Evolutionary conservation across 2,113 vertebrate genomes (phyloP).

Genomic region (Tylochromis polylepis): DNA sequence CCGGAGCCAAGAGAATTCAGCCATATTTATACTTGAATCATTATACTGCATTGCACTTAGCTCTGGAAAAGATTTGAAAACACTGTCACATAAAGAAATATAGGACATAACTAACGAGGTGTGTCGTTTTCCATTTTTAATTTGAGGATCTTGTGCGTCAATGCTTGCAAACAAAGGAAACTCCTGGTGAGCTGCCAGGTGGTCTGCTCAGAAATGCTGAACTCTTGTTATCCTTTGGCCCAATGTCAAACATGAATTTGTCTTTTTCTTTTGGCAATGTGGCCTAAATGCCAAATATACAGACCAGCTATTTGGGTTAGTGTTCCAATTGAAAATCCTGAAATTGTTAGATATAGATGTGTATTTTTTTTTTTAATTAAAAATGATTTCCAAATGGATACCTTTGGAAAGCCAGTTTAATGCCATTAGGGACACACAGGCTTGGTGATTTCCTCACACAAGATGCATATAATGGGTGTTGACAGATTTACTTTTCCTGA

Average conservation of each 20-base stretch:
- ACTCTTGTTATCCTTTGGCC: background rate
- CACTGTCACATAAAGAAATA: background rate
- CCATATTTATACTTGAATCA: background rate
- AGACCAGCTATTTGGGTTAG: background rate
- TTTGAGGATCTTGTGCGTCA: constrained; percentile 43
- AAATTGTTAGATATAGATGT: background rate
- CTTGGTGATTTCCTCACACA: constrained; percentile 29
- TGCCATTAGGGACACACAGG: background rate
- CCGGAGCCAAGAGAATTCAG: background rate
- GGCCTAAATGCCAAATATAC: background rate
- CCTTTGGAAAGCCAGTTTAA: background rate
- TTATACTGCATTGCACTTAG: background rate
- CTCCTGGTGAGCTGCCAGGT: constrained; percentile 1
- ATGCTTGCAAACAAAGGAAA: constrained; percentile 34
- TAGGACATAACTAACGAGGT: background rate
- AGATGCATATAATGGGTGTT: constrained; percentile 48
- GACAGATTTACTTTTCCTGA: constrained; percentile 64
- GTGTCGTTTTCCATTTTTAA: constrained; percentile 4
- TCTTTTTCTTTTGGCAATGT: background rate
- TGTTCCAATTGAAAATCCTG: background rate
- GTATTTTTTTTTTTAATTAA: background rate
- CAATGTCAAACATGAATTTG: background rate
- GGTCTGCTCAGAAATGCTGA: background rate
- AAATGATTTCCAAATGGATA: background rate
- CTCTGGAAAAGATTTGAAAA: background rate